Evolutionary conservation across 2,888 invertebrate species (phyloP).

Genomic region (Mylabris sibirica): DNA sequence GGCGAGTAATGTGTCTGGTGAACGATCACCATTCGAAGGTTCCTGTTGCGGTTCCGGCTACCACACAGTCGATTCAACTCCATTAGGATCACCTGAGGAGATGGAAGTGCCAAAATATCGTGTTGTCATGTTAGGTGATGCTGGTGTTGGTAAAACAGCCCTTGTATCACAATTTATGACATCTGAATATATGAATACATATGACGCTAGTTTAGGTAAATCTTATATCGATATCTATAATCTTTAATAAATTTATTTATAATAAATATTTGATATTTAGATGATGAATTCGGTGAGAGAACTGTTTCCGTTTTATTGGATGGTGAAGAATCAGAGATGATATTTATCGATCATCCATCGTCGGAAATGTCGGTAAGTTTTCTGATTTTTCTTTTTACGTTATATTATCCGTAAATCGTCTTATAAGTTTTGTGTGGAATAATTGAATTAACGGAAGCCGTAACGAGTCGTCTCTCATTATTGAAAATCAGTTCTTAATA

Average conservation of each 20-base stretch:
- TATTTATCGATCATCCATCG: conserved; percentile 88
- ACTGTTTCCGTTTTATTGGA: conserved; percentile 89
- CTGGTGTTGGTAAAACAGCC: conserved; percentile 90
- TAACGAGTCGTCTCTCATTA: background rate
- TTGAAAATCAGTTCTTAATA: background rate
- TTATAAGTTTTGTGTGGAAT: background rate
- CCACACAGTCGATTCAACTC: conserved; percentile 79
- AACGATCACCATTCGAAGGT: conserved; percentile 85
- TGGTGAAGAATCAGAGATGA: conserved; percentile 88
- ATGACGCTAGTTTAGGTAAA: conserved; percentile 89
- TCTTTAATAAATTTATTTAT: background rate
- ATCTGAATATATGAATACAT: conserved; percentile 94
- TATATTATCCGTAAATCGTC: background rate
- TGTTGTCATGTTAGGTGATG: conserved; percentile 84
- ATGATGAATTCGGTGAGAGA: conserved; percentile 91
- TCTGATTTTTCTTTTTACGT: background rate
- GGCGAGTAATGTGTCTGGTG: conserved; percentile 73
- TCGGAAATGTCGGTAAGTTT: conserved; percentile 88
- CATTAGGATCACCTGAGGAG: conserved; percentile 76
- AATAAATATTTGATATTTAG: conserved; percentile 65
- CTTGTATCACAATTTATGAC: conserved; percentile 94
- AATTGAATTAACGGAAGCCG: background rate
- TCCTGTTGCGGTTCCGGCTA: conserved; percentile 85
- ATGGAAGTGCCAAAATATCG: conserved; percentile 78
- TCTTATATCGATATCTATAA: no score